Conservation (phyloP, 2,113 vertebrate genomes). For the Passer montanus region DNA sequence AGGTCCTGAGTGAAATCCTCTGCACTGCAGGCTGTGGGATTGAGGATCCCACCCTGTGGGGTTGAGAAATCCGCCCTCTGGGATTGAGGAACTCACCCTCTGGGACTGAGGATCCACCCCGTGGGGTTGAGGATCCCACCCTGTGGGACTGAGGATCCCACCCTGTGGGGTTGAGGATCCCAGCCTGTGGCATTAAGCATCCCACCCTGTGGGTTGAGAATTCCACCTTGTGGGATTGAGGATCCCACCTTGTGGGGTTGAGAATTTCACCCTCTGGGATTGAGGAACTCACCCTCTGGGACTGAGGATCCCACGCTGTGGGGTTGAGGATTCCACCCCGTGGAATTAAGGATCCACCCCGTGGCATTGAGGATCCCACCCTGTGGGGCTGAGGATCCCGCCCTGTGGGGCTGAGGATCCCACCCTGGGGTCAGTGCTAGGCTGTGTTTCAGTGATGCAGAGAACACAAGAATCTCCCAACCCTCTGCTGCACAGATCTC, state of each 20-base stretch:
- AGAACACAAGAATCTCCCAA: neutral
- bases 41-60: neutral
- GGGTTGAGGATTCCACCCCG: neutral
- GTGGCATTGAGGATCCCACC: neutral
- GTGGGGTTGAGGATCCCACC: neutral
- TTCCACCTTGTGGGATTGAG: neutral
- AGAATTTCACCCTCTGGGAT: neutral
- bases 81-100: neutral
- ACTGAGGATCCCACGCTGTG: neutral
- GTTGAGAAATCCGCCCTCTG: neutral
- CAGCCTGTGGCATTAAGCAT: accelerated
- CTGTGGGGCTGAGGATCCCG: neutral
- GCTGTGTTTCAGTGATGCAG: neutral
- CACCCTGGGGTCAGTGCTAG: neutral
- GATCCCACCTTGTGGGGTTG: neutral
- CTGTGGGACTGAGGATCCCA: neutral
- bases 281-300: neutral
- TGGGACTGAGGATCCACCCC: too few species aligned
- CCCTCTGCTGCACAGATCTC: neutral
- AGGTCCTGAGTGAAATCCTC: neutral
- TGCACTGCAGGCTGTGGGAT: neutral
- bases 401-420: accelerated
- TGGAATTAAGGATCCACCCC: neutral
- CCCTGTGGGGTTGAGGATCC: neutral
- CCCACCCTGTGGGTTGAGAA: too few species aligned